Conservation (phyloP, 2,113 vertebrate genomes). For the Lathamus discolor region DNA sequence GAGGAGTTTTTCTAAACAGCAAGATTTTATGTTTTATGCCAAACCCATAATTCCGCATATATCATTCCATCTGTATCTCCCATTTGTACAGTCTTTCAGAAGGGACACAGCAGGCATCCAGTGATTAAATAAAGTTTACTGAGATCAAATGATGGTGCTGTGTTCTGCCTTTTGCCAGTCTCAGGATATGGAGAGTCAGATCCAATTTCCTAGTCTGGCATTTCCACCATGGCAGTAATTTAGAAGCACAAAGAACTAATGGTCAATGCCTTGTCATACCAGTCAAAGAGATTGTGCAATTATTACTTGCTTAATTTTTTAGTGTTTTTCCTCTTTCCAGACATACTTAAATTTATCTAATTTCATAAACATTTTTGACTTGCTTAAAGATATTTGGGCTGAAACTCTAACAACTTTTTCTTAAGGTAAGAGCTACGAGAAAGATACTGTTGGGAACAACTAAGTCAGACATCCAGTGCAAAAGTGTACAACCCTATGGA, state of each 20-base stretch:
- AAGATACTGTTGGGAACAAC: background rate
- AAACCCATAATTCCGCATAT: background rate
- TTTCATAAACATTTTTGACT: background rate
- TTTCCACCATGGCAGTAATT: background rate
- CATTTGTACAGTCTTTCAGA: background rate
- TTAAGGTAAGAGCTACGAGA: background rate
- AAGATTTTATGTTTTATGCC: background rate
- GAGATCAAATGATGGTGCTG: background rate
- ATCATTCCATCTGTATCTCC: background rate
- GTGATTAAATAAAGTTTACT: background rate
- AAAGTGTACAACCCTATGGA: background rate
- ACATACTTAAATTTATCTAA: background rate
- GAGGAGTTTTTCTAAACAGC: background rate
- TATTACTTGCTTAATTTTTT: background rate
- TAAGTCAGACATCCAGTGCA: background rate
- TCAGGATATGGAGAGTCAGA: background rate
- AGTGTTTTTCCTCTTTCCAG: background rate
- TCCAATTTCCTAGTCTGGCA: background rate
- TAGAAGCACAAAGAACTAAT: background rate
- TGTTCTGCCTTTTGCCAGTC: background rate
- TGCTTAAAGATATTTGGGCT: background rate
- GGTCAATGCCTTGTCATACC: background rate
- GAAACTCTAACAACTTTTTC: background rate
- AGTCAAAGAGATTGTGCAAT: background rate
- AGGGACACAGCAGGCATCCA: background rate